Evolutionary conservation across 2,888 invertebrate species (phyloP).

Genomic region (Diogma glabrata): DNA sequence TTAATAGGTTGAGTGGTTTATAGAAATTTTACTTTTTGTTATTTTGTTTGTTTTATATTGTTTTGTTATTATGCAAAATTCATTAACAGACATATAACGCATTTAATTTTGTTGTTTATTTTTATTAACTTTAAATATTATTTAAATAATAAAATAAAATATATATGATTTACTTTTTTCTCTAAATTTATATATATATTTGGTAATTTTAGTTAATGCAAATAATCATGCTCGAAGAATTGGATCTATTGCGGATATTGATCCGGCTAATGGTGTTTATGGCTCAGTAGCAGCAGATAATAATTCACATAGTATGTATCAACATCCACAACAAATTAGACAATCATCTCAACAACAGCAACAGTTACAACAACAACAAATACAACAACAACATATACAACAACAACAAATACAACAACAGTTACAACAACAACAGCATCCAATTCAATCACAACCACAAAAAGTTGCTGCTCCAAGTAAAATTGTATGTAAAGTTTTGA

Average conservation of each 20-base stretch:
- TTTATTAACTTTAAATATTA: no score
- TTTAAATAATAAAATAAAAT: no score
- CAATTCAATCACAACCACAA: conserved; percentile 19
- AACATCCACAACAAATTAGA: conserved; percentile 23
- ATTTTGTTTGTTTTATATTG: conserved; percentile 9
- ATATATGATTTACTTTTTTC: no score
- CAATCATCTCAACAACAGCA: conserved; percentile 32
- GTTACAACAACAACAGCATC: conserved; percentile 23
- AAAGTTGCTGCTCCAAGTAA: conserved; percentile 11
- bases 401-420: conserved; percentile 22
- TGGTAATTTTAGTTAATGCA: conserved; percentile 27
- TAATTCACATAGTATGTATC: conserved; percentile 15
- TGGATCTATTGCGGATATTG: conserved; percentile 89
- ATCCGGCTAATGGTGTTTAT: conserved; percentile 83
- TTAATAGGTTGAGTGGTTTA: no score
- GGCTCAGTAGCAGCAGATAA: conserved; percentile 44
- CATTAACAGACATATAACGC: no score
- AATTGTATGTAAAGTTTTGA: conserved; percentile 24
- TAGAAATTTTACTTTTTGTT: background rate
- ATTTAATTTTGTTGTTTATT: no score
- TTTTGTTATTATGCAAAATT: no score
- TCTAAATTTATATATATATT: no score
- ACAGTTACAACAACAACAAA: conserved; percentile 26
- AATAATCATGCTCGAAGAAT: conserved; percentile 48
- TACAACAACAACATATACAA: conserved; percentile 20